Evolutionary conservation across 1,140 invertebrate species (phyloP).

Genomic region (Drosophila mauritiana): DNA sequence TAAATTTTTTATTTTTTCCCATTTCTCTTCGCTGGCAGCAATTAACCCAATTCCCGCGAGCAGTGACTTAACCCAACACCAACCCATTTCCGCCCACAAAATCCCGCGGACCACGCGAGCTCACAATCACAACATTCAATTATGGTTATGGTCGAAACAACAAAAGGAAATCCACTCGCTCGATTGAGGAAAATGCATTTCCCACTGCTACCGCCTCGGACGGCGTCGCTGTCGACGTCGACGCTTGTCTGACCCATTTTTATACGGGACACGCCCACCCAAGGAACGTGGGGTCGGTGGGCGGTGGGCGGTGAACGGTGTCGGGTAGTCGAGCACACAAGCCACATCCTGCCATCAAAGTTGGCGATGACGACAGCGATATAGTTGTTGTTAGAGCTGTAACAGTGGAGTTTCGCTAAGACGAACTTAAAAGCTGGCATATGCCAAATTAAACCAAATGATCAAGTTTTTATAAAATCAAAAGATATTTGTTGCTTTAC

Average conservation of each 20-base stretch:
- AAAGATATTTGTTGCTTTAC: not conserved
- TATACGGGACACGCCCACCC: slow-evolving; percentile 32
- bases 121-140: slow-evolving; percentile 73
- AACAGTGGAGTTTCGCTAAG: slow-evolving; percentile 5
- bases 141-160: slow-evolving; percentile 55
- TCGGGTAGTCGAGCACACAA: slow-evolving; percentile 18
- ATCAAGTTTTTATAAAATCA: not conserved
- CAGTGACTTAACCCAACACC: slow-evolving; percentile 23
- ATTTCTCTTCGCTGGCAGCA: slow-evolving; percentile 36
- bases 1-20: slow-evolving; percentile 8
- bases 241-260: slow-evolving; percentile 48
- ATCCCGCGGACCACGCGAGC: not conserved
- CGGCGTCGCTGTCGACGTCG: not conserved
- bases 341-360: slow-evolving; percentile 72
- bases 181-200: slow-evolving; percentile 47
- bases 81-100: slow-evolving; percentile 10
- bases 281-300: not conserved
- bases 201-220: slow-evolving; percentile 3
- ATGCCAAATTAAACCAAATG: not conserved
- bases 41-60: slow-evolving; percentile 72
- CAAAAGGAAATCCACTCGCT: slow-evolving; percentile 40
- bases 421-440: not conserved
- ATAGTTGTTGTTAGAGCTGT: slow-evolving; percentile 10
- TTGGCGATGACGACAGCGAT: slow-evolving; percentile 33
- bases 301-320: slow-evolving; percentile 1